A percentile compares a stretch with the other conserved stretches of the same genome.
These are phyloP conservation scores for Philotrypesis tridentata DNA, from an alignment of 1,140 invertebrate genomes.

Conservation along the genomic window DNA sequence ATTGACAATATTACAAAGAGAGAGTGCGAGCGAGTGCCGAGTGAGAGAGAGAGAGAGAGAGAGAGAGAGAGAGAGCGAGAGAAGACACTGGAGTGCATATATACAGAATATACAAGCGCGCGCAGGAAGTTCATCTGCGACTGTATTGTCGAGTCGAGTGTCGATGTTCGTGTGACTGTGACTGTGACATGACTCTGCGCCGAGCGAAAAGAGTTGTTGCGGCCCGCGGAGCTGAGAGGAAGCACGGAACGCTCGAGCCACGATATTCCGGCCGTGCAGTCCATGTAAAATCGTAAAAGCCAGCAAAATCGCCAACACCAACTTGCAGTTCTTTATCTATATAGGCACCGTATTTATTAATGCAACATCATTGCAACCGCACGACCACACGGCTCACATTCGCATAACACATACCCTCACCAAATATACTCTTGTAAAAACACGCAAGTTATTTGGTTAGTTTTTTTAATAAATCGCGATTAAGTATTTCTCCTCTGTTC, in stretches of 20 bases:
- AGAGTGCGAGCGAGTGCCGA: no score
- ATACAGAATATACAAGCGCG: background rate
- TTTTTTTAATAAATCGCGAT: background rate
- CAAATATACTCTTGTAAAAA: background rate
- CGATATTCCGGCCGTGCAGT: conserved; percentile 5
- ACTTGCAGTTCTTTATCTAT: background rate
- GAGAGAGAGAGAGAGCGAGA: no score
- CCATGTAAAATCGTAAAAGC: background rate
- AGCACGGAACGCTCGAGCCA: background rate
- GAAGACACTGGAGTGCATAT: no score
- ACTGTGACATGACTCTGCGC: conserved; percentile 9
- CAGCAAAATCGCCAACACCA: background rate
- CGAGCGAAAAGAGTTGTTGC: background rate
- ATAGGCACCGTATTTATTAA: background rate
- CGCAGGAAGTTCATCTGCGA: background rate
- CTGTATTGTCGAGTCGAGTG: background rate
- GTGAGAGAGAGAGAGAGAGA: no score
- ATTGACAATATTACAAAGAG: no score
- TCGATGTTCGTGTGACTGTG: no score
- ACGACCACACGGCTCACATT: no score
- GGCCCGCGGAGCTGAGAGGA: background rate
- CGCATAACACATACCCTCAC: background rate
- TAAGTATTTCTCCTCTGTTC: background rate
- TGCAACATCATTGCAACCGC: no score
- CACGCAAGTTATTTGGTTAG: conserved; percentile 27